phyloP scores from a whole-genome alignment of 2,888 invertebrate genomes.

The Cremastobaeus sp. region DNA sequence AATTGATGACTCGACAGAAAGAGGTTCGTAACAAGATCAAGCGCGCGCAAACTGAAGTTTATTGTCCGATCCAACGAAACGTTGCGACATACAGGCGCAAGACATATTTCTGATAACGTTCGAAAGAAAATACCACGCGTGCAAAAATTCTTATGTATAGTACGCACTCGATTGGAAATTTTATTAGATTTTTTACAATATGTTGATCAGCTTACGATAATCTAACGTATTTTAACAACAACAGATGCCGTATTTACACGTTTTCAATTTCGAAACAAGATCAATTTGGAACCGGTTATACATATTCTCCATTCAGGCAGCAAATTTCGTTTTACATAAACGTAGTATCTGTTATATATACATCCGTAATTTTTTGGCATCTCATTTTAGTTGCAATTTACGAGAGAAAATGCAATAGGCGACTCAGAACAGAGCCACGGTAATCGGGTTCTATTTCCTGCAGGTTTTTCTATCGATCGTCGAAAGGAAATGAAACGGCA shows the following conservation, averaged over 20 bases:
- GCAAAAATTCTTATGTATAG: neutral
- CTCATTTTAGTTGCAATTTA: constrained; percentile 30
- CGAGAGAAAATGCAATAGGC: constrained; percentile 21
- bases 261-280: constrained; percentile 36
- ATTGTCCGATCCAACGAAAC: constrained; percentile 33
- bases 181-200: constrained; percentile 23
- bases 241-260: constrained; percentile 19
- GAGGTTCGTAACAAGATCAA: constrained; percentile 24
- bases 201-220: constrained; percentile 6
- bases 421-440: constrained; percentile 10
- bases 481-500: constrained; percentile 10
- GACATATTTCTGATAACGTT: constrained; percentile 1
- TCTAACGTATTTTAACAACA: constrained; percentile 26
- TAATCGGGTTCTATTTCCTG: constrained; percentile 39
- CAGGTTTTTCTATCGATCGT: constrained; percentile 12
- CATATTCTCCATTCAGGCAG: constrained; percentile 34
- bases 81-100: neutral
- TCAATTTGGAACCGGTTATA: constrained; percentile 40
- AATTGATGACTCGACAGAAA: constrained; percentile 45
- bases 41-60: constrained; percentile 29
- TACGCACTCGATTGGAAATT: constrained; percentile 7
- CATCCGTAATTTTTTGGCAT: constrained; percentile 42
- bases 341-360: constrained; percentile 33
- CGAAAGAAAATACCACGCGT: constrained; percentile 1
- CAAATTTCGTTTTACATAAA: constrained; percentile 35